Evolutionary conservation across 2,888 invertebrate species (phyloP), one percentile per base, ranked within the genome.

Genomic region (Subacronicta megacephala): DNA sequence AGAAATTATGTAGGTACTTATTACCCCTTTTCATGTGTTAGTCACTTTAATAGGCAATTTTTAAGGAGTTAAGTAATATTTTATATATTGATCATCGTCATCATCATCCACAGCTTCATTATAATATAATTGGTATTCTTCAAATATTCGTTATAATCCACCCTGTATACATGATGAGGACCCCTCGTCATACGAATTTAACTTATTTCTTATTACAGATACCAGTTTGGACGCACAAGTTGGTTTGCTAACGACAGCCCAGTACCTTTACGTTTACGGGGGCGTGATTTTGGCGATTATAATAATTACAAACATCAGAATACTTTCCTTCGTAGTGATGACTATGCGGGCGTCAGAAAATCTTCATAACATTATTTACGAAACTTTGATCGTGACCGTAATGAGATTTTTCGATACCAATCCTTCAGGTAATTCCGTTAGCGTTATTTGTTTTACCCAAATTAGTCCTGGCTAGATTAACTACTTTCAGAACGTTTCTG

Each of bases 361-460:
- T 67, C 92, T 98, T 20, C 98, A 98, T 83, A 95, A 96, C 73
- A 85, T 88, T 1, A 97, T 98, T 95, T 98, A 99, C 80, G 84
- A 92, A 15, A 95, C 96, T 66, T 90, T 98, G 35, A 94, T 97
- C 1, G 88, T 95, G 59, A 95, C 96, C 0, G 95, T 96, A 0
- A 96, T 97, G 93, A 87, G 95, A 58, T 98, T 98, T 86, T 98
- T 98, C 79, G 96, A 97, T 78, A 95, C 95, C 0, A 97, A 97
- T 86, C 96, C 97, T 5, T 96, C 97, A 43, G 97, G 97, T 96
- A 86, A 94, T 92, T 73, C 29, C 16, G 12, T 31, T 31, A 31
- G n/a, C n/a, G n/a, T n/a, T 31, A 26, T 26, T 31, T 4, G 1
- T 31, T 31, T n/a, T n/a, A n/a, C 12, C 5, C 4, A 31, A 6